Percentiles rank a stretch among this genome's conserved stretches.
Conservation (phyloP, 2,797 vertebrate genomes). For the Graptemys geographica region DNA sequence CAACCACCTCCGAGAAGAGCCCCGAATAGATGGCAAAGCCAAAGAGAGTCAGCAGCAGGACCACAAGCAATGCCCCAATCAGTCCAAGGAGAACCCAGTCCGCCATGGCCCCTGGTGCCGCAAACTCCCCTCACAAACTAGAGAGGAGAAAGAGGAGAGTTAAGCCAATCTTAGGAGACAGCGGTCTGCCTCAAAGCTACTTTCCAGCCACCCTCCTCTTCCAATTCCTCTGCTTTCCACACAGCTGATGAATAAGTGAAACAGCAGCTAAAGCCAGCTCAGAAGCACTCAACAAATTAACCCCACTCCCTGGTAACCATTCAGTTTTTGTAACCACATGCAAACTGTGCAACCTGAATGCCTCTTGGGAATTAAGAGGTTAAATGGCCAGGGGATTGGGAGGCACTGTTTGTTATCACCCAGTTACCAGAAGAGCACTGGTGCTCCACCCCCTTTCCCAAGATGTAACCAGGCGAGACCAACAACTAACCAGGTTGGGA, state of each 20-base stretch:
- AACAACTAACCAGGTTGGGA: accelerated
- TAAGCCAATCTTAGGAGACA: not conserved
- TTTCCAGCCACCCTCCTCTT: not conserved
- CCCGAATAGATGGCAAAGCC: slow-evolving; percentile 88
- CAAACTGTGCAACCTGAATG: not conserved
- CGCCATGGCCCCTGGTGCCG: slow-evolving; percentile 79
- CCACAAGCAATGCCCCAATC: slow-evolving; percentile 78
- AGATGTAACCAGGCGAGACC: not conserved
- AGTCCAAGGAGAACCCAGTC: slow-evolving; percentile 87
- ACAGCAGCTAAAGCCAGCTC: not conserved
- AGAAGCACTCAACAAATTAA: slow-evolving; percentile 38
- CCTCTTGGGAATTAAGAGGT: not conserved
- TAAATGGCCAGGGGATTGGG: not conserved
- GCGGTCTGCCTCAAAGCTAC: not conserved
- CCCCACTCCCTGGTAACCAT: slow-evolving; percentile 25
- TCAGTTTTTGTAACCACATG: slow-evolving; percentile 46
- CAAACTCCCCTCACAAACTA: slow-evolving; percentile 55
- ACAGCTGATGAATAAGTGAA: not conserved
- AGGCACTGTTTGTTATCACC: not conserved
- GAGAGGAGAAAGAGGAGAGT: slow-evolving; percentile 40
- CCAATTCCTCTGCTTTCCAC: not conserved
- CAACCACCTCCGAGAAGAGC: slow-evolving; percentile 84
- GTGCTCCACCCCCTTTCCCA: not conserved
- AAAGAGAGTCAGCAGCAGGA: slow-evolving; percentile 83
- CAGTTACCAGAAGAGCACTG: not conserved